These are phyloP conservation scores for Campylorhamphus procurvoides DNA, from an alignment of 2,113 vertebrate genomes.

Conservation along the genomic window DNA sequence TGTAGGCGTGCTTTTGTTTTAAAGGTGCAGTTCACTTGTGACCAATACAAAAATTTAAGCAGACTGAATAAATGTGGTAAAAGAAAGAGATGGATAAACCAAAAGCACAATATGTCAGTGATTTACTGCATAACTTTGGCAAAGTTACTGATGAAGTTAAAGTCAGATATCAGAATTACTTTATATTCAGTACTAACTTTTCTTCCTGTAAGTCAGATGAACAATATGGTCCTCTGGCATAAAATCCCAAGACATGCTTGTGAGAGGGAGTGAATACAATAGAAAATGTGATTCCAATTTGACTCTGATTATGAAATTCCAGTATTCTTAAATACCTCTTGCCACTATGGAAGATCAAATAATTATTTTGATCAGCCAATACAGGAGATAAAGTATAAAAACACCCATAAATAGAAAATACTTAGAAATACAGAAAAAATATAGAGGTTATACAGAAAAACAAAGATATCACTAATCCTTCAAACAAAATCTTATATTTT, in stretches of 20 bases:
- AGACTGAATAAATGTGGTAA: neutral
- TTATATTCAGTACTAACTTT: neutral
- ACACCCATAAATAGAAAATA: neutral
- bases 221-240: neutral
- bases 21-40: neutral
- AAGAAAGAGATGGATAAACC: neutral
- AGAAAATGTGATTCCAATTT: neutral
- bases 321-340: neutral
- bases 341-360: neutral
- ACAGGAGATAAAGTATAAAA: neutral
- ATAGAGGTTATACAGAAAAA: neutral
- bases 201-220: neutral
- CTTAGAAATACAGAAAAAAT: neutral
- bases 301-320: neutral
- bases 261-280: neutral
- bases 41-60: neutral
- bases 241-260: neutral
- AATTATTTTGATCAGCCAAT: neutral
- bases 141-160: neutral
- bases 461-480: neutral
- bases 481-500: neutral
- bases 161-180: neutral
- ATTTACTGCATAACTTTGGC: neutral
- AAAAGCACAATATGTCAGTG: neutral
- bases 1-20: neutral